A percentile compares a stretch with the other conserved stretches of the same genome.
Evolutionary conservation across 2,113 vertebrate genomes (phyloP).

Genomic region (Tylochromis polylepis): DNA sequence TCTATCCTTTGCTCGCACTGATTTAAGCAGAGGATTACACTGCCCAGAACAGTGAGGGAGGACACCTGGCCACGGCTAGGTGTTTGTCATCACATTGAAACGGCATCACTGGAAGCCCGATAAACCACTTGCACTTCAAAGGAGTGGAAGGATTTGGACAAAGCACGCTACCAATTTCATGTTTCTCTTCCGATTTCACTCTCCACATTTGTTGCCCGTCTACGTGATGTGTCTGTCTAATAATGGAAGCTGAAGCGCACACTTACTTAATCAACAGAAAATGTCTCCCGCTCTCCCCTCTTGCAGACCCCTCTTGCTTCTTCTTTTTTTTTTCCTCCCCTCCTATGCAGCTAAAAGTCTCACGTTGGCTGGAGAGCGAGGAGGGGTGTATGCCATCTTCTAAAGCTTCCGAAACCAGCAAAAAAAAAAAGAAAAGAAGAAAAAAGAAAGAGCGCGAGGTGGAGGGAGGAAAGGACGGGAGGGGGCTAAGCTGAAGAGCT

Average conservation of each 20-base stretch:
- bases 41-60: constrained; percentile 16
- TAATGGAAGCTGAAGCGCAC: constrained; percentile 31
- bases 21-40: constrained; percentile 56
- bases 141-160: background rate
- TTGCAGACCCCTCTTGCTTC: background rate
- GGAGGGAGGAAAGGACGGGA: background rate
- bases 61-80: constrained; percentile 35
- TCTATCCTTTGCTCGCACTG: constrained; percentile 46
- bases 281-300: background rate
- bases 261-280: constrained; percentile 60
- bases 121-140: background rate
- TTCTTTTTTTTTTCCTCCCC: background rate
- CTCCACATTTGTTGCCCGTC: constrained; percentile 19
- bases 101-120: background rate
- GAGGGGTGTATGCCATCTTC: constrained; percentile 4
- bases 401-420: constrained; percentile 12
- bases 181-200: background rate
- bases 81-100: constrained; percentile 30
- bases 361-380: background rate
- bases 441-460: background rate
- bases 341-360: constrained; percentile 14
- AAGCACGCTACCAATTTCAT: background rate
- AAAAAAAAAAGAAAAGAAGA: background rate
- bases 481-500: background rate
- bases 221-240: constrained; percentile 20